A percentile compares a stretch with the other conserved stretches of the same genome.
Conservation (phyloP, 2,113 vertebrate species). For the Callopanchax toddi region DNA sequence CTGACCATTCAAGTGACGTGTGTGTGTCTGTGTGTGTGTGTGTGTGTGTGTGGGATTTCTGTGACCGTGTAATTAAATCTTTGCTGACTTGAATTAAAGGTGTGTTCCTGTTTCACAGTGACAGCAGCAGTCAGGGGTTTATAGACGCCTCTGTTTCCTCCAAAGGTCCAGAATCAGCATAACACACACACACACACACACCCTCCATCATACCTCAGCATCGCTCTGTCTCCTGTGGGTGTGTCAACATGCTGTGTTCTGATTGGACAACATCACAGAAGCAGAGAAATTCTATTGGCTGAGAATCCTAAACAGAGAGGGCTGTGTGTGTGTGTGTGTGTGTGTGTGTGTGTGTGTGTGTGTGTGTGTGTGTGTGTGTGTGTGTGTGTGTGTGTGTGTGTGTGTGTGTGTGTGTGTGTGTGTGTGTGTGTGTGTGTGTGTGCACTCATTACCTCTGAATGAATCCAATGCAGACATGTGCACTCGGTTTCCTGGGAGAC, state of each 20-base stretch:
- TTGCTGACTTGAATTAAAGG: slow-evolving; percentile 65
- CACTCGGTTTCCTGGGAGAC: slow-evolving; percentile 72
- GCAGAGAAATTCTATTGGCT: slow-evolving; percentile 46
- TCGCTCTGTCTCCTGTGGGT: slow-evolving; percentile 58
- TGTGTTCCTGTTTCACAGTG: slow-evolving; percentile 63
- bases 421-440: slow-evolving; percentile 24
- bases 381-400: slow-evolving; percentile 22
- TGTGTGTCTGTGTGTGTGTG: slow-evolving; percentile 16
- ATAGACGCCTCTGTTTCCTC: slow-evolving; percentile 45
- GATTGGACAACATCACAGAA: slow-evolving; percentile 50
- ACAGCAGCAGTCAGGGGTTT: slow-evolving; percentile 61
- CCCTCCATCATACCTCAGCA: slow-evolving; percentile 26
- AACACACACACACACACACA: slow-evolving; percentile 21
- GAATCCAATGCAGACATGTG: slow-evolving; percentile 23
- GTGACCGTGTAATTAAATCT: slow-evolving; percentile 72
- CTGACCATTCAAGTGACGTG: slow-evolving; percentile 49
- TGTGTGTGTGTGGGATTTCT: slow-evolving; percentile 44
- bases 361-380: slow-evolving; percentile 9
- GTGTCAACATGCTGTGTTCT: slow-evolving; percentile 49
- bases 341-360: slow-evolving; percentile 24
- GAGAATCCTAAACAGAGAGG: slow-evolving; percentile 16
- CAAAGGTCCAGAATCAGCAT: slow-evolving; percentile 64
- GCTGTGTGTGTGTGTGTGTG: slow-evolving; percentile 8
- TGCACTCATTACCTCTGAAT: slow-evolving; percentile 30
- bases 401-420: slow-evolving; percentile 7